Evolutionary conservation across 2,113 vertebrate genomes (phyloP).

Genomic region (Oncorhynchus mykiss): DNA sequence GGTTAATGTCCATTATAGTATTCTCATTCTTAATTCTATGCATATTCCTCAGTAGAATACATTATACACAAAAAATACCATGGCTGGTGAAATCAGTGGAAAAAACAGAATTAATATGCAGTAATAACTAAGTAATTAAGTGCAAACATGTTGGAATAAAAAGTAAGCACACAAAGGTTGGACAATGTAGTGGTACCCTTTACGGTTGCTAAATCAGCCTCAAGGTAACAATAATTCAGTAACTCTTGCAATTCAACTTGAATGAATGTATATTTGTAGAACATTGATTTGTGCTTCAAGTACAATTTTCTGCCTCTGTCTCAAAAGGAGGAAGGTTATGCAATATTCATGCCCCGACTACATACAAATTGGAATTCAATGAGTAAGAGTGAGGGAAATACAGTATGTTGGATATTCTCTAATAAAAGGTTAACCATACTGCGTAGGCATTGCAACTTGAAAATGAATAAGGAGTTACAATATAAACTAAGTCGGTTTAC

Average conservation of each 20-base stretch:
- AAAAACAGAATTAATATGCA: constrained; percentile 24
- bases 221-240: constrained; percentile 29
- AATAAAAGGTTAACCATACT: neutral
- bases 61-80: constrained; percentile 14
- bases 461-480: neutral
- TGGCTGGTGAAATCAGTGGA: constrained; percentile 27
- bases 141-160: constrained; percentile 40
- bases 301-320: neutral
- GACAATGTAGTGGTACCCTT: constrained; percentile 31
- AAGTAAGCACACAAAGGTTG: constrained; percentile 8
- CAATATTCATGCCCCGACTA: neutral
- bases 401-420: neutral
- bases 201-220: constrained; percentile 28
- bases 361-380: neutral
- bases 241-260: constrained; percentile 39
- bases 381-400: neutral
- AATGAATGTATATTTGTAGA: constrained; percentile 9
- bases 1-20: no score
- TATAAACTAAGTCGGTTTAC: neutral
- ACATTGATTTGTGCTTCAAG: constrained; percentile 2
- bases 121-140: constrained; percentile 47
- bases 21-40: no score
- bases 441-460: neutral
- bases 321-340: neutral
- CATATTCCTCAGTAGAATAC: constrained; percentile 8